phyloP scores from a whole-genome alignment of 2,113 vertebrate species.

The Poicephalus meyeri region DNA sequence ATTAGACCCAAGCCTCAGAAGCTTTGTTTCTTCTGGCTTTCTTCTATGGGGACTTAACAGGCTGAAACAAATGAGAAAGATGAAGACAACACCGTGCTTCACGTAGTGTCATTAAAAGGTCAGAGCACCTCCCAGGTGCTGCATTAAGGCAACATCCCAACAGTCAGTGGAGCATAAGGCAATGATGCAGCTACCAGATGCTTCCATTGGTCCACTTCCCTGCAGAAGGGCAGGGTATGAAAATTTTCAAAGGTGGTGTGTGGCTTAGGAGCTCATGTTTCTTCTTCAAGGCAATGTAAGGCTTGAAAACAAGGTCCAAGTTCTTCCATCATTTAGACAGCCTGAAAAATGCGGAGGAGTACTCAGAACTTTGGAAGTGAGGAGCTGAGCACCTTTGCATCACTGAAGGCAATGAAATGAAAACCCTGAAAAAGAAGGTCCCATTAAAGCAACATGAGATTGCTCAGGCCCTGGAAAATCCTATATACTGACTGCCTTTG shows the following conservation, averaged over 20 bases:
- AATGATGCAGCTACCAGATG: not conserved
- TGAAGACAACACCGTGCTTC: not conserved
- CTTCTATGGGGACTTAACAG: not conserved
- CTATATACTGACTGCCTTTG: not conserved
- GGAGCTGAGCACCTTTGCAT: not conserved
- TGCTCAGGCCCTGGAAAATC: not conserved
- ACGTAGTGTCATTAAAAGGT: not conserved
- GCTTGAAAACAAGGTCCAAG: not conserved
- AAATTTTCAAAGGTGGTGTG: not conserved
- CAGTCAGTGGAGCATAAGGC: not conserved
- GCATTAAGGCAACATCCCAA: not conserved
- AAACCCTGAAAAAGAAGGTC: not conserved
- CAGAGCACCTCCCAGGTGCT: not conserved
- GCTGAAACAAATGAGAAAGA: not conserved
- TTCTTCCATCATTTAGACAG: not conserved
- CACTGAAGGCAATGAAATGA: not conserved
- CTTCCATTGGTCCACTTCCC: not conserved
- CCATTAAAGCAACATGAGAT: not conserved
- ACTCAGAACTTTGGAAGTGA: not conserved
- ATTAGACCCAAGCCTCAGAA: not conserved
- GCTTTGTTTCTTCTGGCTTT: not conserved
- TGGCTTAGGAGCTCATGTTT: not conserved
- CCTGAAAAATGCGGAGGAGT: not conserved
- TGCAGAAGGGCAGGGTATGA: not conserved
- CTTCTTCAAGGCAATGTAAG: not conserved